A percentile compares a stretch with the other conserved stretches of the same genome.
Conservation (phyloP, 2,113 vertebrate species). For the Bothrops jararaca region DNA sequence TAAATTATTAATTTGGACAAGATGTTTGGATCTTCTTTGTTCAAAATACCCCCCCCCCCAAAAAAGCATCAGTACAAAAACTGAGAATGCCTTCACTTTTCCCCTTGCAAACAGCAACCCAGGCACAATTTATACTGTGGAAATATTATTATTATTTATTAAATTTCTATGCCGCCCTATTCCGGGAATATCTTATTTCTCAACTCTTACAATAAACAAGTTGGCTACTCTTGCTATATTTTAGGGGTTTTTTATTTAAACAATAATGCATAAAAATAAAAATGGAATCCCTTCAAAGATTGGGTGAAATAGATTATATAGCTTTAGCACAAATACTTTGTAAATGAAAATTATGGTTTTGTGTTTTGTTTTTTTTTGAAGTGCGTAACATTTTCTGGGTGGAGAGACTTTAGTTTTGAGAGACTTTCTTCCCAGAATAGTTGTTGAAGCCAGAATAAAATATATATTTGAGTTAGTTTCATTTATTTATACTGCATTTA, state of each 20-base stretch:
- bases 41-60: neutral
- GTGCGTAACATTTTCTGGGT: neutral
- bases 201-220: no score
- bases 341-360: neutral
- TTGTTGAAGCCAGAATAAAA: neutral
- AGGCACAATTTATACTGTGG: neutral
- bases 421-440: neutral
- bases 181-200: no score
- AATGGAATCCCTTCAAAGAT: neutral
- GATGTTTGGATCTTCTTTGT: neutral
- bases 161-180: no score
- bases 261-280: neutral
- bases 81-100: neutral
- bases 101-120: neutral
- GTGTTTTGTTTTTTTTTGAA: neutral
- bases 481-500: neutral
- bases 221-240: neutral
- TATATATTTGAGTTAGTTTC: neutral
- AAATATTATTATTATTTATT: no score
- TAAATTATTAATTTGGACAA: neutral
- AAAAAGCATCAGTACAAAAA: neutral
- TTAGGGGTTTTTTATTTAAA: neutral
- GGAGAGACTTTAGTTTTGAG: neutral
- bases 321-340: neutral
- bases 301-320: neutral